Evolutionary conservation across 2,888 invertebrate species (phyloP), one percentile per base, ranked within the genome.

Genomic region (Protophormia terraenovae): DNA sequence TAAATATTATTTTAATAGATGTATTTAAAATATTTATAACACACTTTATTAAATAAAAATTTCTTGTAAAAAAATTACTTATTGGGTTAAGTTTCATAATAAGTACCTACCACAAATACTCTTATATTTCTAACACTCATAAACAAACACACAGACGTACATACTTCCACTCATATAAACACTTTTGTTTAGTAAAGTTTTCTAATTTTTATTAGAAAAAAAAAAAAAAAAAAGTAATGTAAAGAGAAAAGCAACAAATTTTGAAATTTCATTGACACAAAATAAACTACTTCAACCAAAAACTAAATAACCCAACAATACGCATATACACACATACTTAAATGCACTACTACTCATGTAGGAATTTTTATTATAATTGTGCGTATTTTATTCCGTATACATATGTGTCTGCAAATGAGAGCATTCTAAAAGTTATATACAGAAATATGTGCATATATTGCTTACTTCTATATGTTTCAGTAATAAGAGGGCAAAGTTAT

Each of bases 231-330:
- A 55, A 53, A 41, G 38, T 22, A 47, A n/a, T 3, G n/a, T 50
- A n/a, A 53, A 14, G 16, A 53, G 8, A 5, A 53, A 19, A 22
- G n/a, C 32, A 66, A 55, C 29, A 76, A 55, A 66, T 29, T 55
- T 22, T 55, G 1, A 55, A 41, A 66, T 50, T 76, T 76, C 41
- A 76, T 76, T 76, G 66, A 76, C 76, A 76, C 29, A 76, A 76
- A 66, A 55, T 67, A 55, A 76, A 76, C 55, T 55, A 45, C 66
- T 58, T 16, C 14, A 32, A n/a, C n/a, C 60, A 29, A 47, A 22
- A 50, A 62, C 24, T 50, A 16, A 35, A 64, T 47, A 16, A 72
- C 41, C 29, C 27, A 53, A 64, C 55, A 55, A 29, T 27, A 45
- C 19, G 41, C 35, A 22, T 8, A 45, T 14, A 45, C 45, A 2